Conservation (phyloP, 30 jellyfish, hydroid and myxozoan genomes). For the Pelagia noctiluca region DNA sequence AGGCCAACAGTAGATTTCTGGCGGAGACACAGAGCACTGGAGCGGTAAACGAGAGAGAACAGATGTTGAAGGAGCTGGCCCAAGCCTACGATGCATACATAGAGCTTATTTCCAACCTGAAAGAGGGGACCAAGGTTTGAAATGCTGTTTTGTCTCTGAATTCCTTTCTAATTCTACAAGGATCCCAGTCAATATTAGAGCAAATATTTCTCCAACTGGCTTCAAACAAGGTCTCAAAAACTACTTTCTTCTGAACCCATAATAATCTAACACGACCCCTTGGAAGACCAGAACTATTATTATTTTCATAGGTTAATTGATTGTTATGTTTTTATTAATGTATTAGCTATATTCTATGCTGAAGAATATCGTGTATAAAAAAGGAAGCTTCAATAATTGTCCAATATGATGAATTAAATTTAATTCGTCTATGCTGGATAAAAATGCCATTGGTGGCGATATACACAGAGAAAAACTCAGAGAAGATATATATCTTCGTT, state of each 20-base stretch:
- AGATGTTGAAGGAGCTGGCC: conserved; percentile 87
- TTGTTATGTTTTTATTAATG: too few relatives aligned
- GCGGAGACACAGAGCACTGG: conserved; percentile 77
- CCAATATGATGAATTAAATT: too few relatives aligned
- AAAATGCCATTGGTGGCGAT: too few relatives aligned
- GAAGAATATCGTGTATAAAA: too few relatives aligned
- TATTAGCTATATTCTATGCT: too few relatives aligned
- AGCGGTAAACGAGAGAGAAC: conserved; percentile 81
- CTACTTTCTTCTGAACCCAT: neutral
- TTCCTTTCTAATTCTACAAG: neutral
- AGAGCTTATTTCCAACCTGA: conserved; percentile 77
- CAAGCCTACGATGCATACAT: conserved; percentile 83
- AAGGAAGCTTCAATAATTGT: too few relatives aligned
- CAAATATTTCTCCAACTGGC: neutral
- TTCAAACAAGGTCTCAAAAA: neutral
- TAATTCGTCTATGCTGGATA: too few relatives aligned
- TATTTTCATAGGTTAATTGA: neutral
- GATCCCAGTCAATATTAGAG: neutral
- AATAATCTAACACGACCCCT: neutral
- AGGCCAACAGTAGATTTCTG: conserved; percentile 65
- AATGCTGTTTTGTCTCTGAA: neutral
- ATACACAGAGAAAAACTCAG: too few relatives aligned
- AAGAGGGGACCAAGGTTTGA: conserved; percentile 84
- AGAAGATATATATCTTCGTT: too few relatives aligned
- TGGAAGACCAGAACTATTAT: neutral